These are phyloP conservation scores for Deilephila porcellus DNA, from an alignment of 2,888 invertebrate species.

Conservation along the genomic window DNA sequence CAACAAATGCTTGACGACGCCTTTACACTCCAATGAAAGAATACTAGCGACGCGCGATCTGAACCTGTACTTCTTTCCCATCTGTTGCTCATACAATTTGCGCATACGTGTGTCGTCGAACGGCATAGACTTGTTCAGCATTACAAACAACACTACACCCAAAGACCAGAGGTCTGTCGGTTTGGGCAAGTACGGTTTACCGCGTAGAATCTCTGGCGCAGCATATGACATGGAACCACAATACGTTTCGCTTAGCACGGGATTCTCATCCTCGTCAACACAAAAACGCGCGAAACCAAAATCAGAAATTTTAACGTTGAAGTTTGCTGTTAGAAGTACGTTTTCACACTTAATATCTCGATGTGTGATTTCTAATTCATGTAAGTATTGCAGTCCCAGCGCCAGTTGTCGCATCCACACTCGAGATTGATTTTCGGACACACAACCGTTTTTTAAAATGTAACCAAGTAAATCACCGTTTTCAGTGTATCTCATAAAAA, in stretches of 20 bases:
- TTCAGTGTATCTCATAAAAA: constrained; percentile 91
- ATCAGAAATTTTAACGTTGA: constrained; percentile 92
- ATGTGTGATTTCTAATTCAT: constrained; percentile 90
- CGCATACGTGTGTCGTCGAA: constrained; percentile 92
- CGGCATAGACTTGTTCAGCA: constrained; percentile 93
- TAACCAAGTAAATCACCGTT: constrained; percentile 92
- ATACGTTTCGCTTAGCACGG: constrained; percentile 89
- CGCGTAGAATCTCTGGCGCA: constrained; percentile 93
- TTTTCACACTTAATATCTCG: constrained; percentile 94
- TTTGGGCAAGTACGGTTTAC: constrained; percentile 89
- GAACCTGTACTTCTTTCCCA: constrained; percentile 86
- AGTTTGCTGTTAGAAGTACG: constrained; percentile 88
- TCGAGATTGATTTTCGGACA: constrained; percentile 88
- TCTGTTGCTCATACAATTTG: constrained; percentile 87
- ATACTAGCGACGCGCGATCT: constrained; percentile 85
- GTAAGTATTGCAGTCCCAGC: constrained; percentile 89
- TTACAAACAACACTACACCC: constrained; percentile 91
- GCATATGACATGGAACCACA: constrained; percentile 95
- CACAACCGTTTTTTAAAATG: constrained; percentile 87
- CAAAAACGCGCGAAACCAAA: constrained; percentile 90
- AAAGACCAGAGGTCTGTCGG: constrained; percentile 92
- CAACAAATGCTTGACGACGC: constrained; percentile 86
- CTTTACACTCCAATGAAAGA: constrained; percentile 86
- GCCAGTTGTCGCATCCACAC: constrained; percentile 90
- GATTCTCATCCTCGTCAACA: constrained; percentile 66